phyloP scores from a whole-genome alignment of 2,888 invertebrate species.

The Tolmerus cingulatus region DNA sequence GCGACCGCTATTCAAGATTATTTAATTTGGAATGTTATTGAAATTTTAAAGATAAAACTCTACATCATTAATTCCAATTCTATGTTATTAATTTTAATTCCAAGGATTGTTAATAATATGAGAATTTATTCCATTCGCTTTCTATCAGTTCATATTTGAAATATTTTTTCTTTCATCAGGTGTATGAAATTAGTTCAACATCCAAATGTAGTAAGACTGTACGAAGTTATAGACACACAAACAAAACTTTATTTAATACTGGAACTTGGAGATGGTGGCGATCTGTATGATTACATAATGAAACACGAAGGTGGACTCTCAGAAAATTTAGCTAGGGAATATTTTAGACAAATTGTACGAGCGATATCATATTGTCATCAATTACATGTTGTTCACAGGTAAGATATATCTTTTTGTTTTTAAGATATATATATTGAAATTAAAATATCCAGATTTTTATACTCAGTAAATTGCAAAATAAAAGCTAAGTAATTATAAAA shows the following conservation, averaged over 20 bases:
- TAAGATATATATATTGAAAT: too few species aligned
- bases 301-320: constrained; percentile 89
- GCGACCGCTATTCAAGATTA: too few species aligned
- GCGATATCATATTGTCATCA: constrained; percentile 99
- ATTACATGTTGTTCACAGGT: constrained; percentile 72
- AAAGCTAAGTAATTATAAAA: not conserved
- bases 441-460: not conserved
- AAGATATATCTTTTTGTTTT: constrained; percentile 13
- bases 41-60: too few species aligned
- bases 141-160: too few species aligned
- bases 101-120: not conserved
- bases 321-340: constrained; percentile 84
- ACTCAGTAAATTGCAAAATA: not conserved
- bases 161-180: constrained; percentile 68
- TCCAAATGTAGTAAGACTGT: constrained; percentile 96
- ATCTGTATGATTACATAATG: constrained; percentile 98
- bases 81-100: not conserved
- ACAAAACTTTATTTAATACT: constrained; percentile 96
- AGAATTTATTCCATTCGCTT: not conserved
- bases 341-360: constrained; percentile 96
- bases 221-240: constrained; percentile 99
- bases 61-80: too few species aligned
- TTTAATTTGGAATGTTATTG: too few species aligned
- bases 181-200: constrained; percentile 99
- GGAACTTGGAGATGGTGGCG: constrained; percentile 97